Evolutionary conservation across 2,797 vertebrate genomes (phyloP).

Genomic region (Orestias chungarensis): DNA sequence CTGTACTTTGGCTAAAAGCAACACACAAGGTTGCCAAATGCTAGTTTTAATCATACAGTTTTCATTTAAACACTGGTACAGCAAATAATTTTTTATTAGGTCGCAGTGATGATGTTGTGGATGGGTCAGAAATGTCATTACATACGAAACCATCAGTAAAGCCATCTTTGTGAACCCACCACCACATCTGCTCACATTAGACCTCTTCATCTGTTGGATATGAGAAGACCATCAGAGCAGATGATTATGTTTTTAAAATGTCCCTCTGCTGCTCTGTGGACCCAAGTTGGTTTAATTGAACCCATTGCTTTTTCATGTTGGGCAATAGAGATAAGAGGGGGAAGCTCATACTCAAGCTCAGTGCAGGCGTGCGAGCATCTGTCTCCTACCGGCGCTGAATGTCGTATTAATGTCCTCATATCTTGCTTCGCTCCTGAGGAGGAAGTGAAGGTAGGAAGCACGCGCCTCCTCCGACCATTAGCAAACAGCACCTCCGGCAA

Average conservation of each 20-base stretch:
- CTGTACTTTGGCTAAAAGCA: constrained; percentile 25
- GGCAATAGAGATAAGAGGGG: constrained; percentile 67
- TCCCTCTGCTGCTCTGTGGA: constrained; percentile 56
- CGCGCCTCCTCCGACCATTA: constrained; percentile 65
- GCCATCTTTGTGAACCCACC: constrained; percentile 54
- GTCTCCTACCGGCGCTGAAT: constrained; percentile 59
- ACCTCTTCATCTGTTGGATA: constrained; percentile 67
- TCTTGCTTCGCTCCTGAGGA: constrained; percentile 43
- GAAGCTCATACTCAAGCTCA: constrained; percentile 43
- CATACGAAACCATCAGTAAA: constrained; percentile 67
- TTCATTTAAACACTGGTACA: constrained; percentile 48
- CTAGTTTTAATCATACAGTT: constrained; percentile 29
- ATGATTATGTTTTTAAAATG: constrained; percentile 71
- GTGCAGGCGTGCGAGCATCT: constrained; percentile 52
- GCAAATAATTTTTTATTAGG: constrained; percentile 61
- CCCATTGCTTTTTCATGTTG: constrained; percentile 77
- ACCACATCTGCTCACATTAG: constrained; percentile 76
- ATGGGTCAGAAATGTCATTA: constrained; percentile 69
- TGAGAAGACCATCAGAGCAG: constrained; percentile 69
- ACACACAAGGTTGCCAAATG: constrained; percentile 15
- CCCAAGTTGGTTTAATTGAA: constrained; percentile 74
- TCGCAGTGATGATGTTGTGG: constrained; percentile 46
- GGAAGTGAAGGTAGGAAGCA: constrained; percentile 62
- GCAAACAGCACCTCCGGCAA: constrained; percentile 59
- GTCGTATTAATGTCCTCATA: constrained; percentile 56